Base-by-base conservation (phyloP, 1,140 invertebrate species). In the Scaptomyza montana region DNA sequence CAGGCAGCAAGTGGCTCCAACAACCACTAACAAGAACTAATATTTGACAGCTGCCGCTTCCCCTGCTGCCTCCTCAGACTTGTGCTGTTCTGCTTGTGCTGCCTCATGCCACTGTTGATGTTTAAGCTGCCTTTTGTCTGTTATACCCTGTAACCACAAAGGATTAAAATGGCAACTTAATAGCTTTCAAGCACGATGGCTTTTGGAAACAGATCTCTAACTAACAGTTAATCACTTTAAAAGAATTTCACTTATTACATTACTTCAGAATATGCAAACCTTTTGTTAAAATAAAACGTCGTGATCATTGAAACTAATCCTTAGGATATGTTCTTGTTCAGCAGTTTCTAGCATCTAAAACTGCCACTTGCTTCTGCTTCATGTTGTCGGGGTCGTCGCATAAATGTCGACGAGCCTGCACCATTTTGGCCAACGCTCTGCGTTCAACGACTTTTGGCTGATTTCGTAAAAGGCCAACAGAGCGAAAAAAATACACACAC, bases 391-490 rank as follows among this genome's bases (percentile, higher is more conserved):
- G 53, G 19, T 46, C 21, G 62, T 74, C 71, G 74, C 74, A 77
- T 77, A 77, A 74, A 77, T 69, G 71, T 74, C 74, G 71, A 66
- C 62, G 45, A 30, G 53, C 67, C 30, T 75, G 61, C 68, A 54
- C 53, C 72, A 74, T 74, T 74, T 72, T 47, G 63, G 54, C 70
- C 60, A 82, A 66, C 75, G 80, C 47, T 53, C 41, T 39, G 63
- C 69, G 69, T 85, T 87, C 81, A 85, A 85, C 82, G 81, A 85
- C 81, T 87, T 85, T 85, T 85, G 81, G 74, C 82, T 86, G 81
- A 86, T 86, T 85, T 85, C 74, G 56, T 77, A 86, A 86, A 85
- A 81, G 81, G 74, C 85, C 80, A 85, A 78, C 77, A 77, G 65
- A 79, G 80, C 65, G 67, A 67, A 59, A 72, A 59, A 69, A 65